Conservation (phyloP, 2,888 invertebrate genomes). For the Adineta ricciae region DNA sequence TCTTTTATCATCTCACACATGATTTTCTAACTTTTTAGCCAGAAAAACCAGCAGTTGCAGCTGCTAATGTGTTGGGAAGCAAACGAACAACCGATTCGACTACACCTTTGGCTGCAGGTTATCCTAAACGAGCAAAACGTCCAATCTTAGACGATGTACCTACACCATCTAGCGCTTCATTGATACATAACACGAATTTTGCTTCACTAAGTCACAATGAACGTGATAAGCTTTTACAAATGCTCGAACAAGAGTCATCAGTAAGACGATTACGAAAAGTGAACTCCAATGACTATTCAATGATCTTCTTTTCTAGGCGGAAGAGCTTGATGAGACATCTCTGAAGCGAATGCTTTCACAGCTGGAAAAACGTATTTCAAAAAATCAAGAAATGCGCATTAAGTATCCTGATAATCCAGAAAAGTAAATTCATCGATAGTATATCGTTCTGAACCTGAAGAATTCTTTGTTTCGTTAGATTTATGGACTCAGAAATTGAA, state of each 20-base stretch:
- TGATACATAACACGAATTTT: neutral
- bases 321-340: slow-evolving; percentile 23
- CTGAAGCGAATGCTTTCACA: slow-evolving; percentile 24
- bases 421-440: slow-evolving; percentile 61
- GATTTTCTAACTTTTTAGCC: neutral
- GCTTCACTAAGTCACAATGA: neutral
- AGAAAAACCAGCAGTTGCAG: neutral
- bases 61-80: neutral
- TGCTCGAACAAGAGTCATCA: neutral
- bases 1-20: neutral
- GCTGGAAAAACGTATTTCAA: slow-evolving; percentile 74
- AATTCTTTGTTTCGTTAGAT: slow-evolving; percentile 51
- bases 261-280: neutral
- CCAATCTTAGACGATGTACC: neutral
- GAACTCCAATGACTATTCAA: no score
- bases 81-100: neutral
- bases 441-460: neutral
- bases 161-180: neutral
- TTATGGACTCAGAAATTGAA: slow-evolving; percentile 91
- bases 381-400: slow-evolving; percentile 92
- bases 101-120: neutral
- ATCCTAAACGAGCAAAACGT: neutral
- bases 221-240: neutral
- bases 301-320: neutral
- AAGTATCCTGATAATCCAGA: slow-evolving; percentile 93